phyloP scores from a whole-genome alignment of 2,113 vertebrate species.

The Rhegmatorhina hoffmannsi region DNA sequence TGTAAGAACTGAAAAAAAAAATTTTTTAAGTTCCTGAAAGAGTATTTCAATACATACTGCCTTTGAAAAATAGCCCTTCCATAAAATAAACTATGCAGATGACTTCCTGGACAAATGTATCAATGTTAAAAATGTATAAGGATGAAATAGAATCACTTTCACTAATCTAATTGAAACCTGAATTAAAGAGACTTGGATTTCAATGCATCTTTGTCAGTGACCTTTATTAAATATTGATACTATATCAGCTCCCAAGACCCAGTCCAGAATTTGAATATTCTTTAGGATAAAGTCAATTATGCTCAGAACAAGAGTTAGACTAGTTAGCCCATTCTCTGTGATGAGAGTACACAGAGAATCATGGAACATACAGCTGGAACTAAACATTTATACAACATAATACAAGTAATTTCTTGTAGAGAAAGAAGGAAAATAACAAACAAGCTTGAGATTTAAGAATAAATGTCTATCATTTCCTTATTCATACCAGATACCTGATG shows the following conservation, averaged over 20 bases:
- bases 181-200: conserved; percentile 28
- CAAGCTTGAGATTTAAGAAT: not conserved
- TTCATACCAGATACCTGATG: accelerated
- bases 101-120: conserved; percentile 9
- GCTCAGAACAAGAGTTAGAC: not conserved
- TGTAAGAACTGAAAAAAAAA: not conserved
- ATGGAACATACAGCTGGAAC: not conserved
- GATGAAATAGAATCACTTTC: not conserved
- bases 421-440: not conserved
- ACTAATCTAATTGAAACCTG: not conserved
- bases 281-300: not conserved
- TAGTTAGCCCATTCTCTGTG: not conserved
- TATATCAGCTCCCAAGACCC: not conserved
- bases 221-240: conserved; percentile 37
- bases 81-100: conserved; percentile 18
- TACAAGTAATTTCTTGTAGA: not conserved
- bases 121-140: conserved; percentile 46
- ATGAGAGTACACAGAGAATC: not conserved
- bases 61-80: not conserved
- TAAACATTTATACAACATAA: not conserved
- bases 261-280: not conserved
- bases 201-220: conserved; percentile 12
- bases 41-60: not conserved
- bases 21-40: not conserved
- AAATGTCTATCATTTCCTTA: not conserved